phyloP scores from a whole-genome alignment of 2,113 vertebrate species.

The Centrocercus urophasianus region DNA sequence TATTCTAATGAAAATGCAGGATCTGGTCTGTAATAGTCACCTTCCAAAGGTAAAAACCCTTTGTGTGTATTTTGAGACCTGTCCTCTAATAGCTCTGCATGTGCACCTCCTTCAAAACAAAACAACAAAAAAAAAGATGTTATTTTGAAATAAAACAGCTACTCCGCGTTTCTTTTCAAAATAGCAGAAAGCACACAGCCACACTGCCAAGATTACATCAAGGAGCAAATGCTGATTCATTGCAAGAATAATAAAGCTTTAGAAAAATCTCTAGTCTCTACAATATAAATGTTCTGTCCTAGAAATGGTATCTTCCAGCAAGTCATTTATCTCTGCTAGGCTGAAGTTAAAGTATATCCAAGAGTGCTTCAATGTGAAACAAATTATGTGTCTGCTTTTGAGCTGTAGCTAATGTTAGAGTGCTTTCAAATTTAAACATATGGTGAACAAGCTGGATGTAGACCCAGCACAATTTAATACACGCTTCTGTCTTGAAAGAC shows the following conservation, averaged over 20 bases:
- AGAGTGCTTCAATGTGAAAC: not conserved
- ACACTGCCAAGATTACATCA: not conserved
- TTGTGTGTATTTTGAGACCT: not conserved
- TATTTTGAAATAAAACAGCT: slow-evolving; percentile 19
- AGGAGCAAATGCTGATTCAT: slow-evolving; percentile 44
- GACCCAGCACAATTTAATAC: not conserved
- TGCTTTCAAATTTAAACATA: not conserved
- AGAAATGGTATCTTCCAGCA: not conserved
- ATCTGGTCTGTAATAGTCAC: not conserved
- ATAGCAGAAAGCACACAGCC: not conserved
- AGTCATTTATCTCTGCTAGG: slow-evolving; percentile 8
- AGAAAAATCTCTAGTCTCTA: slow-evolving; percentile 2
- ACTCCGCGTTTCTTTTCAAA: not conserved
- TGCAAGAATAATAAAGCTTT: slow-evolving; percentile 38
- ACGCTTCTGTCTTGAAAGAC: not conserved
- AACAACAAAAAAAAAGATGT: not conserved
- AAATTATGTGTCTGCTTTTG: not conserved
- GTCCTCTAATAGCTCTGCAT: not conserved
- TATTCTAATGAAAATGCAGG: slow-evolving; percentile 4
- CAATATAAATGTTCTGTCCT: slow-evolving; percentile 14
- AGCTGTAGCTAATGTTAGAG: not conserved
- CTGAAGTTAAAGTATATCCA: slow-evolving; percentile 9
- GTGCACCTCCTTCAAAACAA: not conserved
- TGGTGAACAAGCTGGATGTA: not conserved
- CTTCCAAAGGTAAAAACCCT: not conserved